Base-by-base conservation (phyloP, 2,888 invertebrate genomes). In the Folsomia manolachei region DNA sequence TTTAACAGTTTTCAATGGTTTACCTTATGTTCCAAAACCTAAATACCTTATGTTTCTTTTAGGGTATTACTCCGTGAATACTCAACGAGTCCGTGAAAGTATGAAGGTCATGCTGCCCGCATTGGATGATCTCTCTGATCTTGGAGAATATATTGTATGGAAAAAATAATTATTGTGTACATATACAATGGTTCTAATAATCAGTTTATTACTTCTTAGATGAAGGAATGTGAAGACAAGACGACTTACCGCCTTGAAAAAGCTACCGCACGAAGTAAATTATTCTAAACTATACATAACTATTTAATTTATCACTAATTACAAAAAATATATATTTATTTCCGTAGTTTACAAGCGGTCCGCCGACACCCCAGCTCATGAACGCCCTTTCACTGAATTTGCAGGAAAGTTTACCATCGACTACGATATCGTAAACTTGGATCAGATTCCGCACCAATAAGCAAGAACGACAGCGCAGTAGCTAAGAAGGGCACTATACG, bases 1-100 rank as follows among this genome's bases (percentile, higher is more conserved):
- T 14, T n/a, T 63, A 63, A 63, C 11, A 63, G 25, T 63, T n/a
- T n/a, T n/a, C n/a, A n/a, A n/a, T n/a, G n/a, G n/a, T n/a, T n/a
- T n/a, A n/a, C n/a, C n/a, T n/a, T n/a, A 24, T 23, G 24, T 24
- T 26, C 19, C 14, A 64, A 64, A 19, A 18, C 4, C 7, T 9
- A 25, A 25, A 39, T 23, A 9, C 53, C 56, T 74, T 2, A 64
- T n/a, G n/a, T n/a, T 51, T 63, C 52, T 25, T 63, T n/a, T 70
- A 86, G 86, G 90, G 11, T 91, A 92, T 83, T 93, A 93, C 83
- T 88, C 90, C 82, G 92, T 95, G 63, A 90, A 95, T 83, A 92
- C 93, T 61, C 87, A 74, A 19, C 79, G 79, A 11, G 89, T 95
- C 62, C 87, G 91, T 74, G 88, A 90, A 81, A 88, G 90, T 53